Base-by-base conservation (phyloP, 37 sponge, comb jelly and placozoan species). In the Cliona cf. orientalis region DNA sequence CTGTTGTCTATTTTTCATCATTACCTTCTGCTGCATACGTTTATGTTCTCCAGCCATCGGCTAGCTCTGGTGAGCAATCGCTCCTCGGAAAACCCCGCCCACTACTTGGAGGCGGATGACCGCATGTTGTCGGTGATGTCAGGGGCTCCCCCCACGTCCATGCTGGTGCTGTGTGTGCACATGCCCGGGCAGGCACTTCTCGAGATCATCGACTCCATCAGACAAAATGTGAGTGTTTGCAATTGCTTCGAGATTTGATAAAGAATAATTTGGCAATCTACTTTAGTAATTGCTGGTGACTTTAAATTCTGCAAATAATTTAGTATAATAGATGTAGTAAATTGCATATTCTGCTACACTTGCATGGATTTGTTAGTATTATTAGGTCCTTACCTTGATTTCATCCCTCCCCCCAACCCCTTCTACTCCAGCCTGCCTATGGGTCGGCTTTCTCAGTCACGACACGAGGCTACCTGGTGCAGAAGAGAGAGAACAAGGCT, bases 401-500 rank as follows among this genome's bases (percentile, higher is more conserved):
- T 17, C 14, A 37, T 34, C 7, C 38, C 37, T 66, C 67, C 67
- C 38, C 38, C 3, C 9, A 37, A 39, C 67, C 6, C 25, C 28
- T 19, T 23, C 9, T 31, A 7, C 28, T 66, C 67, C 38, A 87
- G 87, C 87, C 87, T 40, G 66, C 80, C 43, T 80, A 80, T 63
- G 46, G 64, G 0, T 61, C 40, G 1, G 81, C 88, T 0, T 81
- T 87, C 28, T 70, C 71, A 26, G 33, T 45, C 21, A 17, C 37
- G 5, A 91, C 82, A 33, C 77, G 70, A 33, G 91, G 91, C n/a
- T 91, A 91, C 66, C 74, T 91, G 75, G 82, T 91, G 1, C 84
- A n/a, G 35, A 90, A 69, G 39, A 53, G 46, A 32, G 43, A 53
- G 9, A 36, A 38, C 12, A 55, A 74, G 5, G 81, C 76, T 76